A percentile compares a stretch with the other conserved stretches of the same genome.
These are phyloP conservation scores for Latheticus oryzae DNA, from an alignment of 2,888 invertebrate species.

Conservation along the genomic window DNA sequence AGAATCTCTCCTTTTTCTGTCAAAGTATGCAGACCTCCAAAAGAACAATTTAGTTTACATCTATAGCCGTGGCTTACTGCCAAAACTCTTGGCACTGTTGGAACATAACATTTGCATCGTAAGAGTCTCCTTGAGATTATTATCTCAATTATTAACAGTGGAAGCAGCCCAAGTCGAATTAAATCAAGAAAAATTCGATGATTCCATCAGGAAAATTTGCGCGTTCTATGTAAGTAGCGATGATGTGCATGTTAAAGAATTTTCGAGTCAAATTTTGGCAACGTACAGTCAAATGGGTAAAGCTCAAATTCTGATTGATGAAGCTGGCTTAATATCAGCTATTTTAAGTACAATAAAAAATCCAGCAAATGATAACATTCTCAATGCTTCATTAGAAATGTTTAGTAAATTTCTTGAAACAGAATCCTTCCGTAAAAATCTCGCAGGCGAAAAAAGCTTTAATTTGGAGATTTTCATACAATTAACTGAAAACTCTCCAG, in stretches of 20 bases:
- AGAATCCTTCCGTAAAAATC: slow-evolving; percentile 47
- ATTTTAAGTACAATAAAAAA: slow-evolving; percentile 51
- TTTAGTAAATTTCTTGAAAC: slow-evolving; percentile 51
- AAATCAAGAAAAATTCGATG: slow-evolving; percentile 54
- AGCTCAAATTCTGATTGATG: slow-evolving; percentile 48
- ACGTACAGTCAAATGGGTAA: slow-evolving; percentile 51
- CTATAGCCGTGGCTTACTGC: slow-evolving; percentile 50
- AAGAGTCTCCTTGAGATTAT: slow-evolving; percentile 51
- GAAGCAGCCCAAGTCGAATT: slow-evolving; percentile 52
- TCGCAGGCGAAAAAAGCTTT: slow-evolving; percentile 50
- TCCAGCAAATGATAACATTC: slow-evolving; percentile 45
- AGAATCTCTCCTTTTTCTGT: slow-evolving; percentile 55
- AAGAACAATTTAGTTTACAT: slow-evolving; percentile 51
- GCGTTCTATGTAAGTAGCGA: slow-evolving; percentile 51
- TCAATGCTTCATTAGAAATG: slow-evolving; percentile 49
- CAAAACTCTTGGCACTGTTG: slow-evolving; percentile 51
- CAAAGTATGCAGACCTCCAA: slow-evolving; percentile 56
- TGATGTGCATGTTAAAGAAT: slow-evolving; percentile 52
- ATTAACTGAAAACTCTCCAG: slow-evolving; percentile 45
- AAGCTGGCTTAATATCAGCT: slow-evolving; percentile 50
- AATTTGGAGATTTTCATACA: slow-evolving; percentile 47
- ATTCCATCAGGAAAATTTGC: slow-evolving; percentile 51
- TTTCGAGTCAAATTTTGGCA: slow-evolving; percentile 51
- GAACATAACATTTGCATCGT: slow-evolving; percentile 55
- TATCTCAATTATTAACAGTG: slow-evolving; percentile 49